Conservation (phyloP, 2,888 invertebrate genomes). For the Glaucopsyche alexis region DNA sequence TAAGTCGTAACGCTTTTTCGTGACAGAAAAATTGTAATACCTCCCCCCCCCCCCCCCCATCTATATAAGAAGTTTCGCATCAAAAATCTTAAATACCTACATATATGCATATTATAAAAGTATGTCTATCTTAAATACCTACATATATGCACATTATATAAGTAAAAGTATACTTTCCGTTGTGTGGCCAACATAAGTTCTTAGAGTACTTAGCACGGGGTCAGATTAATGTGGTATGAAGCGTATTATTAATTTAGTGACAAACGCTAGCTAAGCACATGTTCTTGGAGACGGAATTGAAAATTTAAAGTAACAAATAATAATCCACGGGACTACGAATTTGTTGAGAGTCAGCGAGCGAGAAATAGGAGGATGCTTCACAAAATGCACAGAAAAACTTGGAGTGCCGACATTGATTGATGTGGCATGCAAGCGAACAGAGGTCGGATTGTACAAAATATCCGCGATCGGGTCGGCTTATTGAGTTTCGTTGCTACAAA, state of each 20-base stretch:
- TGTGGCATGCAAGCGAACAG: constrained; percentile 58
- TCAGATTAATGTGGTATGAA: no score
- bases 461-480: background rate
- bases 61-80: no score
- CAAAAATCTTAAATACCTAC: no score
- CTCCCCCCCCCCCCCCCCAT: no score
- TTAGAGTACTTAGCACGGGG: no score
- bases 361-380: constrained; percentile 63
- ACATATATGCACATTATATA: no score
- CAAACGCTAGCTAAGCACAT: background rate
- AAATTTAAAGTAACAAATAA: constrained; percentile 45
- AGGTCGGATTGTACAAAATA: constrained; percentile 39
- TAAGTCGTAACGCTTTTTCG: no score
- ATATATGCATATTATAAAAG: no score
- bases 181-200: no score
- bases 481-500: background rate
- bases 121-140: no score
- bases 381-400: constrained; percentile 70
- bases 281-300: background rate
- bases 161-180: no score
- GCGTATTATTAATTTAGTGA: background rate
- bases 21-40: no score
- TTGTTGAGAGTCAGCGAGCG: constrained; percentile 70
- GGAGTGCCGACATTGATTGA: constrained; percentile 71
- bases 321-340: constrained; percentile 59